Evolutionary conservation across 2,113 vertebrate species (phyloP), one percentile per base, ranked within the genome.

Genomic region (Megatriorchis doriae): DNA sequence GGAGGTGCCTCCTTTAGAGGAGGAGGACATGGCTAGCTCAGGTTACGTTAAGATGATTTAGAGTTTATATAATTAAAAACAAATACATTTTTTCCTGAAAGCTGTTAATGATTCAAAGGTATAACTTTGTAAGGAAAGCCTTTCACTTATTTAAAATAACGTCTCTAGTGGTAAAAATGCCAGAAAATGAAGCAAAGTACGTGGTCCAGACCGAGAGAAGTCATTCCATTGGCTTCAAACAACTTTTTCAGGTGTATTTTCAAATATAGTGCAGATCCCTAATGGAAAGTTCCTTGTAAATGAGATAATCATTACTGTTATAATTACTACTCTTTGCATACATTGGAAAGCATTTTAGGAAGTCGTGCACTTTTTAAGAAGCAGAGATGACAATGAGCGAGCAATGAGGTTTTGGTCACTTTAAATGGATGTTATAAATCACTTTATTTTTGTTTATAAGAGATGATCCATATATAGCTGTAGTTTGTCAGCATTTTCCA

Each of bases 401-500:
- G 62, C 88, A 68, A 26, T 89, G 86, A 90, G 91, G 50, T 90
- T 95, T 96, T 77, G 74, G 74, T 94, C 45, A 70, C 74, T 91
- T 87, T 48, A 94, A 90, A 65, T 82, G 62, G 66, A 53, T 91
- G 78, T 68, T 91, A 89, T 90, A 94, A 95, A 80, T 95, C 84
- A 80, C 42, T 91, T 81, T 72, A 79, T 94, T 94, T 93, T 79
- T 92, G 61, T 94, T 91, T 89, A 17, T 81, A 74, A 83, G 63
- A 36, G 42, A 65, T 81, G 50, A 53, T 86, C 78, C 81, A 56
- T 82, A 95, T 89, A 94, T 94, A 94, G 83, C 66, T 90, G 48
- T 66, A 80, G 74, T 91, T 91, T 89, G 89, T 95, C 91, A 96
- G 86, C 89, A 56, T 94, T 90, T 95, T 96, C 71, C 42, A 36